Evolutionary conservation across 1,140 invertebrate species (phyloP).

Genomic region (Meloidogyne exigua): DNA sequence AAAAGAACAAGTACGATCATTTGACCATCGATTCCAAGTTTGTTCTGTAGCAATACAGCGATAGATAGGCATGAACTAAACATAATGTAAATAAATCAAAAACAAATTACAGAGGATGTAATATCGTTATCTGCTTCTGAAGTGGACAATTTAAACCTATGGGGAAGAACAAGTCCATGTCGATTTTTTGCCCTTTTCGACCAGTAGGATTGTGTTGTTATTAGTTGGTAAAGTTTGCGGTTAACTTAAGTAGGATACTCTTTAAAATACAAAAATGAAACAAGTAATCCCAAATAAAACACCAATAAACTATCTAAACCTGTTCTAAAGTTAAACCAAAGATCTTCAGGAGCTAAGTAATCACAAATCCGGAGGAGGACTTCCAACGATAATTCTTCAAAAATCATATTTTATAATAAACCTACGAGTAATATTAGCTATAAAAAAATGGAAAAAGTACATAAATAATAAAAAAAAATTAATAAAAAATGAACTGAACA

Average conservation of each 20-base stretch:
- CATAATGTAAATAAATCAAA: neutral
- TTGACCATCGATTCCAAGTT: neutral
- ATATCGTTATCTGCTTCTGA: neutral
- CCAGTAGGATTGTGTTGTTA: slow-evolving; percentile 16
- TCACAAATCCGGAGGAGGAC: slow-evolving; percentile 26
- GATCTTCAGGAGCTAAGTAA: slow-evolving; percentile 26
- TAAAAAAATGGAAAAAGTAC: slow-evolving; percentile 7
- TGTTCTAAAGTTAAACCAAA: slow-evolving; percentile 27
- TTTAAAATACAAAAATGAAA: neutral
- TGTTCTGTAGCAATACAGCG: slow-evolving; percentile 32
- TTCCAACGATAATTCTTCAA: slow-evolving; percentile 33
- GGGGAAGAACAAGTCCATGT: slow-evolving; percentile 25
- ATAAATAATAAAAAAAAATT: neutral
- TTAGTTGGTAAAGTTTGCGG: slow-evolving; percentile 4
- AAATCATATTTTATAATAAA: neutral
- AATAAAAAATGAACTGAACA: neutral
- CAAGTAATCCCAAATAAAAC: neutral
- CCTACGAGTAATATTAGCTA: neutral
- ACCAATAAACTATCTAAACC: neutral
- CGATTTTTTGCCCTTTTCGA: slow-evolving; percentile 12
- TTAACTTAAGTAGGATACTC: slow-evolving; percentile 9
- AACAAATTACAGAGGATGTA: neutral
- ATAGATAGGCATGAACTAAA: slow-evolving; percentile 8
- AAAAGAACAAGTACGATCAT: neutral
- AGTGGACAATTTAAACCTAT: neutral